Conservation (phyloP, 2,113 vertebrate genomes). For the Proteles cristata region DNA sequence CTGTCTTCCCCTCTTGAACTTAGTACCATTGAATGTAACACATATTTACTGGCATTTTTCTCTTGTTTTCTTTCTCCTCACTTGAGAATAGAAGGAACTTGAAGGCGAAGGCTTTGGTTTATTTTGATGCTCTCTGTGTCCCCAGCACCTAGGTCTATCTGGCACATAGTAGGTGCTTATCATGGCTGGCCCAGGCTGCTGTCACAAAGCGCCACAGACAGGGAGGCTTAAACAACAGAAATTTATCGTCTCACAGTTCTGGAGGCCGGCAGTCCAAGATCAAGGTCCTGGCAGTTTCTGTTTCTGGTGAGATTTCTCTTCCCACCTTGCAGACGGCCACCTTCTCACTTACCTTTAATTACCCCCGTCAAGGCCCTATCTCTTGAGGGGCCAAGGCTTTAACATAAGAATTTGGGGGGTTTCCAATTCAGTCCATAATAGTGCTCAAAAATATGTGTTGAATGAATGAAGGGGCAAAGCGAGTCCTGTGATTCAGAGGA, state of each 20-base stretch:
- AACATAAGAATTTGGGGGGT: background rate
- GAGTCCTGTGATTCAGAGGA: background rate
- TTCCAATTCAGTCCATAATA: background rate
- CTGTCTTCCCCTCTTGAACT: accelerated
- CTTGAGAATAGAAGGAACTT: background rate
- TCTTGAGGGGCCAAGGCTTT: no score
- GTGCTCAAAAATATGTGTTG: background rate
- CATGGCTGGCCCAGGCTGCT: background rate
- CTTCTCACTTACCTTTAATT: background rate
- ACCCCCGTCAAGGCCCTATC: background rate
- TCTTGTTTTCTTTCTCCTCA: background rate
- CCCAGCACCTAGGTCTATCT: background rate
- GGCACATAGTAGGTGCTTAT: background rate
- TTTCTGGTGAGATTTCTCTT: background rate
- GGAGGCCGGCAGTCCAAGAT: background rate
- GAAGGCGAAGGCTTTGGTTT: background rate
- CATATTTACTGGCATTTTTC: background rate
- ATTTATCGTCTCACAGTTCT: background rate
- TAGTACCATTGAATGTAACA: accelerated
- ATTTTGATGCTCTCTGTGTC: no score
- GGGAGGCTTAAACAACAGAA: background rate
- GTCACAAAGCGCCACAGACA: background rate
- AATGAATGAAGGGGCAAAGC: background rate
- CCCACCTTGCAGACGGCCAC: background rate
- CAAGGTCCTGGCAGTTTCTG: accelerated